Evolutionary conservation across 2,888 invertebrate genomes (phyloP).

Genomic region (Bugula neritina): DNA sequence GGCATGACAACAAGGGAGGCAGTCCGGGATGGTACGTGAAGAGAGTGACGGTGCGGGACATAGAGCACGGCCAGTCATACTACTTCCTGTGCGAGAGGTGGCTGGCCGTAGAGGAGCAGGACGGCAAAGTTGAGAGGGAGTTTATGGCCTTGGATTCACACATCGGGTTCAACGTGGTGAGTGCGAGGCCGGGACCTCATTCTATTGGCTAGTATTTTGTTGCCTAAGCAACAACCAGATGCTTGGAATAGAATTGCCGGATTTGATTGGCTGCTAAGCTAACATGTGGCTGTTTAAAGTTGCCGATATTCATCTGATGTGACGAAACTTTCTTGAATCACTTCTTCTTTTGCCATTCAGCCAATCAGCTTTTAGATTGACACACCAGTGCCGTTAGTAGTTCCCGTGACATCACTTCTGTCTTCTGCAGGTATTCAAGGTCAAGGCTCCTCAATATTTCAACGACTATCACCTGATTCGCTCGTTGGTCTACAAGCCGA

Average conservation of each 20-base stretch:
- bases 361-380: too few species aligned
- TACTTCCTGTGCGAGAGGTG: conserved; percentile 52
- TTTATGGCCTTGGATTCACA: conserved; percentile 43
- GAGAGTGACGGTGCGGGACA: conserved; percentile 48
- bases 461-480: conserved; percentile 50
- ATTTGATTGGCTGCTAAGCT: too few species aligned
- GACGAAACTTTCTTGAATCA: too few species aligned
- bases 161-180: conserved; percentile 44
- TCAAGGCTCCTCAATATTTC: conserved; percentile 48
- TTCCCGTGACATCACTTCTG: too few species aligned
- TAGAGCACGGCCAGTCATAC: conserved; percentile 43
- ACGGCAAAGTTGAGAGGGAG: conserved; percentile 53
- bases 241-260: too few species aligned
- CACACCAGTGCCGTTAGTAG: too few species aligned
- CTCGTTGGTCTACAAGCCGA: conserved; percentile 44
- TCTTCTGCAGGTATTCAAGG: conserved; percentile 43
- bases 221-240: too few species aligned
- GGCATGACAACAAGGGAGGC: conserved; percentile 53
- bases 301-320: too few species aligned
- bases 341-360: too few species aligned
- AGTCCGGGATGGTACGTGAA: conserved; percentile 53
- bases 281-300: too few species aligned
- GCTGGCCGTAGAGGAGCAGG: conserved; percentile 53
- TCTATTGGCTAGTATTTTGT: too few species aligned
- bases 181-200: conserved; percentile 13